Base-by-base conservation (phyloP, 2,113 vertebrate genomes). In the Neodontobutis hainanensis region DNA sequence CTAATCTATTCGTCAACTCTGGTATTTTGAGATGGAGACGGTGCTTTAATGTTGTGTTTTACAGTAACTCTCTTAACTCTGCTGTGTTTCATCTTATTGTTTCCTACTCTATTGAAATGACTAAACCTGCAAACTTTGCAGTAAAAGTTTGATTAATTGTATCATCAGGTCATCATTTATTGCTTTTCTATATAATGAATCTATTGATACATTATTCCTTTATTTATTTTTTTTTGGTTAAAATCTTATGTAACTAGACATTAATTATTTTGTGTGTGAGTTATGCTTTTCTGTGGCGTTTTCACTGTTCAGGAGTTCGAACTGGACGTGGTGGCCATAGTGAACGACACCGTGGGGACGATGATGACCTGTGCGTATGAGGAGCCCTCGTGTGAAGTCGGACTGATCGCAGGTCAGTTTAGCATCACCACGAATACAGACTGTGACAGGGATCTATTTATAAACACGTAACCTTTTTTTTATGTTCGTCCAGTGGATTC, bases 331-430 rank as follows among this genome's bases (percentile, higher is more conserved):
- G 97, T 99, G 43, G 96, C 97, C 2, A 92, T 99, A 72, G 97
- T 99, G 86, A 99, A 99, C 1, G 97, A 99, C 86, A 99, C 97
- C 0, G 97, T 99, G 74, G 97, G 97, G 50, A 99, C 97, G 4
- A 99, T 99, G 97, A 99, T 99, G 97, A 98, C 97, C 12, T 99
- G 97, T 65, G 97, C 97, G 1, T 99, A 99, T 11, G 97, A 99
- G 86, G 97, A 99, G 59, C 95, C 96, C 48, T 94, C 90, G 36
- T 99, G 97, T 87, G 97, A 99, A 84, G 92, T 99, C 1, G 97
- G 97, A 56, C 95, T 99, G 64, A 99, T 99, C 1, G 96, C 96
- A 82, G 97, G 97, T 97, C 14, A 70, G 73, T 49, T 11, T 8
- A 40, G 57, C 32, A 36, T 14, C 3, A 10, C 15, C 8, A 40